Evolutionary conservation across 2,888 invertebrate genomes (phyloP), one percentile per base, ranked within the genome.

Genomic region (Sarcophaga variegata): DNA sequence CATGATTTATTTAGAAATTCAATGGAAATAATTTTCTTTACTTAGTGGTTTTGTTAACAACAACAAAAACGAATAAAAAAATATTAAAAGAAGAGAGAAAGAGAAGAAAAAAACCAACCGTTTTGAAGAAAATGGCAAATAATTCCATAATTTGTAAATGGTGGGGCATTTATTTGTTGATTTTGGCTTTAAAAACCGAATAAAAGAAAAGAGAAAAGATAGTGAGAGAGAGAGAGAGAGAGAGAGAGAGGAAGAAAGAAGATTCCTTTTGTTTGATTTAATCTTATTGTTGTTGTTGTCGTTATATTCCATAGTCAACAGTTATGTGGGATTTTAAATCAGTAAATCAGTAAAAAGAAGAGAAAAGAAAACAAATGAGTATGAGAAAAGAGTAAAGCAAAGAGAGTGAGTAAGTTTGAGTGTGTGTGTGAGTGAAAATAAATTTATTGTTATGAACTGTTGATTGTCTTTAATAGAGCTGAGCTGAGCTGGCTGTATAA

Each of bases 111-210:
- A 37, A 62, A 67, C 12, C 12, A 54, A 54, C 4, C 54, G 14
- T 17, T 54, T 14, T 12, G 17, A 54, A 54, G 5, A 14, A 54
- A 14, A 14, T 14, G 27, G 17, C 17, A 71, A 76, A 59, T 77
- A 77, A 78, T 83, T 78, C 72, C 83, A 83, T 83, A 83, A 83
- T 83, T 83, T 74, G 66, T 83, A 74, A 78, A 83, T 83, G 62
- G 60, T 78, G 83, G 66, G 37, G 37, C 78, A 72, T 78, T 83
- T 83, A 78, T 78, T 78, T 83, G 77, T 83, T 83, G 83, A 78
- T 74, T 83, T 78, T 67, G 72, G 83, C 12, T 67, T 62, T 62
- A 72, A 77, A 67, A 72, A 77, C 27, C 6, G 54, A 10, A 63
- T 14, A 66, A 63, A 66, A 67, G n/a, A 60, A 12, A 72, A 22